Conservation (phyloP, 1,140 invertebrate genomes). For the Drosophila pruinosa region DNA sequence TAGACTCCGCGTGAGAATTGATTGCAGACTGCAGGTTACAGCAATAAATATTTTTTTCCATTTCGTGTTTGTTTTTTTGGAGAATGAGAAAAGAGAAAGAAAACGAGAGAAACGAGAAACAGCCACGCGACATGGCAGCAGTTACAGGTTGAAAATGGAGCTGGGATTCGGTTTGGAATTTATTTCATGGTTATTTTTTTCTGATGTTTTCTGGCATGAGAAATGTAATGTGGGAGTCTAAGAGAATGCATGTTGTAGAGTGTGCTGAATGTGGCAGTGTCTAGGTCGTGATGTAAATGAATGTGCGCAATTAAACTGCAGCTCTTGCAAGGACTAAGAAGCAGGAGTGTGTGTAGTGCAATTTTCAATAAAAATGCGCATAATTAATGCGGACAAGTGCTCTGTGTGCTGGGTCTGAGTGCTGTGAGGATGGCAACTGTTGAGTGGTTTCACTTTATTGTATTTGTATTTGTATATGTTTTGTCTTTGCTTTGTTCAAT, state of each 20-base stretch:
- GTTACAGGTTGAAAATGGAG: slow-evolving; percentile 5
- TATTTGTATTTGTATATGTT: slow-evolving; percentile 24
- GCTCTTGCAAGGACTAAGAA: slow-evolving; percentile 23
- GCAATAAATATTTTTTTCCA: slow-evolving; percentile 61
- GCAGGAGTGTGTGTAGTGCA: slow-evolving; percentile 22
- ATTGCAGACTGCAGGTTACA: slow-evolving; percentile 90
- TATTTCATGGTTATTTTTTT: background rate
- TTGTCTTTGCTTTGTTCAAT: background rate
- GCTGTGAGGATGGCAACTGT: too few species aligned
- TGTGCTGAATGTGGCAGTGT: slow-evolving; percentile 41
- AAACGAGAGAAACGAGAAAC: background rate
- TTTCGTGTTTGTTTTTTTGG: slow-evolving; percentile 9
- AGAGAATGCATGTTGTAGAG: background rate
- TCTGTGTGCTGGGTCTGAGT: background rate
- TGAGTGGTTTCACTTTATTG: slow-evolving; percentile 44
- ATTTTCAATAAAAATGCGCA: slow-evolving; percentile 75
- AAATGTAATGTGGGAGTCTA: background rate
- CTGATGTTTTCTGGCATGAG: background rate
- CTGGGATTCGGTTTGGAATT: slow-evolving; percentile 8
- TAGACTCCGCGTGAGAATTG: slow-evolving; percentile 95
- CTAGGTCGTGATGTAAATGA: slow-evolving; percentile 59
- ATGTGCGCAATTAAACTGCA: slow-evolving; percentile 69
- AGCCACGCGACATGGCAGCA: slow-evolving; percentile 7
- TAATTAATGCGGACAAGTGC: slow-evolving; percentile 55
- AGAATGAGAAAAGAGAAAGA: slow-evolving; percentile 77